phyloP scores from a whole-genome alignment of 1,140 invertebrate species.

The Zaprionus davidi region DNA sequence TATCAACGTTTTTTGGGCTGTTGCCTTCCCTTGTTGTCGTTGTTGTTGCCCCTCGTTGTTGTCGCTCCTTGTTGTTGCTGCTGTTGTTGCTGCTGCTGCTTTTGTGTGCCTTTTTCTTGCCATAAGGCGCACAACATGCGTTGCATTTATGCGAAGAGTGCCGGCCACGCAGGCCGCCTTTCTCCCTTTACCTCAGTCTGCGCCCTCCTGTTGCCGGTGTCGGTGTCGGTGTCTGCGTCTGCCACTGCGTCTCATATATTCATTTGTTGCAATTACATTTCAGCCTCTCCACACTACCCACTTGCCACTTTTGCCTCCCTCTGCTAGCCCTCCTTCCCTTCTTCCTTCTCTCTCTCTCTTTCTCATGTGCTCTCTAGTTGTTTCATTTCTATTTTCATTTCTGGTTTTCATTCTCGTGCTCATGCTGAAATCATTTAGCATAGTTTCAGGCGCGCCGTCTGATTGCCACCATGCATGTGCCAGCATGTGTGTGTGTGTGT shows the following conservation, averaged over 20 bases:
- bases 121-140: constrained; percentile 68
- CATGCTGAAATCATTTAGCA: constrained; percentile 71
- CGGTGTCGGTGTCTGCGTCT: constrained; percentile 6
- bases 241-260: constrained; percentile 60
- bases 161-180: constrained; percentile 3
- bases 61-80: constrained; percentile 12
- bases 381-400: constrained; percentile 30
- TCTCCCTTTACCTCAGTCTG: constrained; percentile 5
- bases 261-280: constrained; percentile 80
- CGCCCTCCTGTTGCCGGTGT: not conserved
- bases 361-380: not conserved
- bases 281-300: constrained; percentile 7
- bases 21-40: constrained; percentile 24
- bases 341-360: not conserved
- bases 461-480: constrained; percentile 11
- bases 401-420: constrained; percentile 37
- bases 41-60: not conserved
- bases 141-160: constrained; percentile 55
- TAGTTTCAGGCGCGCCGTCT: constrained; percentile 48
- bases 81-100: constrained; percentile 3
- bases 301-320: not conserved
- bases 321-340: constrained; percentile 3
- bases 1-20: constrained; percentile 42
- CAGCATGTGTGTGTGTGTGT: not conserved
- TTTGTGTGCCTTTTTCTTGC: constrained; percentile 41